Percentiles rank a stretch among this genome's conserved stretches.
These are phyloP conservation scores for Malachius bipustulatus DNA, from an alignment of 2,888 invertebrate genomes.

Conservation along the genomic window DNA sequence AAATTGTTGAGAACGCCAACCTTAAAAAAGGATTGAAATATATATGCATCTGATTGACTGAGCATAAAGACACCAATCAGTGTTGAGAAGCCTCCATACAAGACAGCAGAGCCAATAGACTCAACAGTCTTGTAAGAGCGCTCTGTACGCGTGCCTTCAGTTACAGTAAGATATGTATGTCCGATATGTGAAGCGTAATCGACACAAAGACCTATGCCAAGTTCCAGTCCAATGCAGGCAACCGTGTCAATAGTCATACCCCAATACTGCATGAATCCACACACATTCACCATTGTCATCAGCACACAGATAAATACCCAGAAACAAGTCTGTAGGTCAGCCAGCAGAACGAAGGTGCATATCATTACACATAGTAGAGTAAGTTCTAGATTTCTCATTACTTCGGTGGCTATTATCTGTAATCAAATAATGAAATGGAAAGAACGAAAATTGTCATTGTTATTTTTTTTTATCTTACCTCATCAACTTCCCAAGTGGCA, in stretches of 20 bases:
- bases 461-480: slow-evolving; percentile 36
- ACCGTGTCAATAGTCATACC: slow-evolving; percentile 71
- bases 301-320: slow-evolving; percentile 68
- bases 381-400: slow-evolving; percentile 61
- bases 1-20: slow-evolving; percentile 26
- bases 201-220: slow-evolving; percentile 71
- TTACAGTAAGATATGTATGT: slow-evolving; percentile 61
- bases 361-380: slow-evolving; percentile 68
- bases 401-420: slow-evolving; percentile 56
- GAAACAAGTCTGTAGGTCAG: slow-evolving; percentile 62
- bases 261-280: slow-evolving; percentile 71
- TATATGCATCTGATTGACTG: slow-evolving; percentile 59
- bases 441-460: not conserved
- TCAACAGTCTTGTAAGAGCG: slow-evolving; percentile 53
- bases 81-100: slow-evolving; percentile 68
- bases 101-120: slow-evolving; percentile 63
- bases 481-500: slow-evolving; percentile 67
- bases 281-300: slow-evolving; percentile 59
- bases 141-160: slow-evolving; percentile 42
- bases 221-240: slow-evolving; percentile 66
- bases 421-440: slow-evolving; percentile 18
- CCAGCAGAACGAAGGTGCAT: slow-evolving; percentile 64
- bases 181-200: slow-evolving; percentile 76
- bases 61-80: slow-evolving; percentile 60
- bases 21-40: slow-evolving; percentile 62